Percentiles rank a stretch among this genome's conserved stretches.
These are phyloP conservation scores for Eolophus roseicapilla DNA, from an alignment of 2,113 vertebrate genomes.

Conservation along the genomic window DNA sequence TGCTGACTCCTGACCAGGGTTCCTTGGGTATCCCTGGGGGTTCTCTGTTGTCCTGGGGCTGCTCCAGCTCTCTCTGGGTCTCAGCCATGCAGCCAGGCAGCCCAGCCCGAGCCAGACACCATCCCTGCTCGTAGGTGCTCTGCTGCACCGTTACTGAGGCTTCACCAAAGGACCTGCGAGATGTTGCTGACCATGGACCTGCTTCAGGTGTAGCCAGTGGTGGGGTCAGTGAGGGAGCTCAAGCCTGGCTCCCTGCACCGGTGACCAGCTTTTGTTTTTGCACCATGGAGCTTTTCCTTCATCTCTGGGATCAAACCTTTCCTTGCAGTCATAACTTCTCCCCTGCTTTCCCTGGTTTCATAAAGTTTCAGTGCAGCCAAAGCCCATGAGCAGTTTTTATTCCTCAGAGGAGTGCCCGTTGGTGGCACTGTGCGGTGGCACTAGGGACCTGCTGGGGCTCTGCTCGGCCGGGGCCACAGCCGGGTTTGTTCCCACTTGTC, in stretches of 20 bases:
- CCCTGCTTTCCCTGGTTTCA: accelerated
- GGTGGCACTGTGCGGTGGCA: accelerated
- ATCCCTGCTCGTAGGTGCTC: background rate
- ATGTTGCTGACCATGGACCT: background rate
- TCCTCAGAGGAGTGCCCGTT: accelerated
- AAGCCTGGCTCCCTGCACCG: accelerated
- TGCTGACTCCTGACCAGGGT: background rate
- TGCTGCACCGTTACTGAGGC: background rate
- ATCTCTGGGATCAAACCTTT: background rate
- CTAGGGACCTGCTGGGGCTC: background rate
- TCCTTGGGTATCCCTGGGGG: background rate
- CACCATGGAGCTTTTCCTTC: background rate
- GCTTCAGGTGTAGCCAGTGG: background rate
- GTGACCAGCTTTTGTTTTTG: accelerated
- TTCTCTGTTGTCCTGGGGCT: background rate
- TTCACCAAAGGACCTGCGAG: background rate
- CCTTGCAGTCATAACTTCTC: background rate
- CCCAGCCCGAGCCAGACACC: too few species aligned
- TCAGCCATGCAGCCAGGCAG: too few species aligned
- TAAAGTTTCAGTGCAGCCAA: background rate
- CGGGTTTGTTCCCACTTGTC: background rate
- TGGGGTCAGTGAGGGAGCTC: too few species aligned
- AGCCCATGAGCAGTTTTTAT: background rate
- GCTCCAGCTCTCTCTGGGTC: background rate
- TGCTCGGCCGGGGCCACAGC: background rate